Conservation (phyloP, 2,888 invertebrate species). For the Alviniconcha strummeri region DNA sequence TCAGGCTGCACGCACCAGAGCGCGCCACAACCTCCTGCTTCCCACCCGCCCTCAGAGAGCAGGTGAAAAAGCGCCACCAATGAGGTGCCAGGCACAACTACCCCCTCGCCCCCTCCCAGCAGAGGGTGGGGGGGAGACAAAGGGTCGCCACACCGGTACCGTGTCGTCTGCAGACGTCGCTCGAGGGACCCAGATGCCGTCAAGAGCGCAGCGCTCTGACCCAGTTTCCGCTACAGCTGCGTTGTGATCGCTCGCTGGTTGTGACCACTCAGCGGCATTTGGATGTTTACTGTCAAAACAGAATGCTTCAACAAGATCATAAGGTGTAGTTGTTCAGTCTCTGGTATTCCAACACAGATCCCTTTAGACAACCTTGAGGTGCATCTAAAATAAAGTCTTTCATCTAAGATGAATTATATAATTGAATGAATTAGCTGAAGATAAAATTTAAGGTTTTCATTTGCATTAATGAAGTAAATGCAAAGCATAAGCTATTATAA, state of each 20-base stretch:
- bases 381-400: no score
- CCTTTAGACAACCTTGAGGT: no score
- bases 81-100: neutral
- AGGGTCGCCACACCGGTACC: conserved; percentile 13
- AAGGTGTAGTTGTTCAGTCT: no score
- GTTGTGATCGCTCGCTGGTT: neutral
- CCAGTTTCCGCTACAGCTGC: conserved; percentile 15
- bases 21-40: conserved; percentile 11
- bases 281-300: conserved; percentile 21
- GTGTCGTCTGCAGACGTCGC: conserved; percentile 8
- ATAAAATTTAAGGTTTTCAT: no score
- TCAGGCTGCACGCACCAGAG: conserved; percentile 21
- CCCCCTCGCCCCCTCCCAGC: conserved; percentile 13
- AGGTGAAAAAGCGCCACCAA: neutral
- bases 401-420: no score
- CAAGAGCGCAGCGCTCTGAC: conserved; percentile 36
- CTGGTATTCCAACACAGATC: neutral
- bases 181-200: conserved; percentile 8
- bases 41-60: conserved; percentile 30
- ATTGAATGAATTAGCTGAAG: no score
- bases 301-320: conserved; percentile 23
- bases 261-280: conserved; percentile 4
- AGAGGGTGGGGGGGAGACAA: conserved; percentile 9
- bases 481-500: no score
- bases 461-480: no score